Percentiles rank a stretch among this genome's conserved stretches.
These are phyloP conservation scores for Carassius auratus DNA, from an alignment of 2,113 vertebrate species.

Conservation along the genomic window DNA sequence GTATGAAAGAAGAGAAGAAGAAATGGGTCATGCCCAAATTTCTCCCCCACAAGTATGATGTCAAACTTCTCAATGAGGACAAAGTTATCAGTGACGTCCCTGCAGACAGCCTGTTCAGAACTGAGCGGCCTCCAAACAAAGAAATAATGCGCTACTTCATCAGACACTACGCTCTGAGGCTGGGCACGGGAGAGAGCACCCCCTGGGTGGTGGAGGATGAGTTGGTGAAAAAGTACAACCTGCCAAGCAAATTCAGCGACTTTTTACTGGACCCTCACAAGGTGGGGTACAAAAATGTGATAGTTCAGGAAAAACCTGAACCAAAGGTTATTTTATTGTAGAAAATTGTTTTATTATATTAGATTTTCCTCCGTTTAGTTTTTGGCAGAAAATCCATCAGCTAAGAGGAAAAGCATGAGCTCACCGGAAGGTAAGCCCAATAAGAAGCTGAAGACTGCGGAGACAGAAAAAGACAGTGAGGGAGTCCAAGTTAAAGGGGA, in stretches of 20 bases:
- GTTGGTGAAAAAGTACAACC: slow-evolving; percentile 90
- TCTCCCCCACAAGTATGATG: slow-evolving; percentile 94
- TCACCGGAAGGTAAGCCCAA: slow-evolving; percentile 85
- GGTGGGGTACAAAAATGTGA: slow-evolving; percentile 70
- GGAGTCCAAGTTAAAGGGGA: slow-evolving; percentile 68
- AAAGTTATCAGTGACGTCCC: slow-evolving; percentile 97
- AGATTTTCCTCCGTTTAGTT: slow-evolving; percentile 76
- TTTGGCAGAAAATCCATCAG: slow-evolving; percentile 89
- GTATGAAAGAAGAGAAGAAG: slow-evolving; percentile 92
- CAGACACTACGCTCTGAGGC: slow-evolving; percentile 87
- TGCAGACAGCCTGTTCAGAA: slow-evolving; percentile 86
- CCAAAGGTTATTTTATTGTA: background rate
- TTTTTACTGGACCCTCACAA: slow-evolving; percentile 96
- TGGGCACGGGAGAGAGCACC: slow-evolving; percentile 90
- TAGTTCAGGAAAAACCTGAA: background rate
- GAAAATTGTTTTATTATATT: background rate
- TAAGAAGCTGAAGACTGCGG: slow-evolving; percentile 82
- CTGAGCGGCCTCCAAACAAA: slow-evolving; percentile 96
- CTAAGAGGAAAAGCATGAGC: slow-evolving; percentile 85
- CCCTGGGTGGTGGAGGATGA: slow-evolving; percentile 98
- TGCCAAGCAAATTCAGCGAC: slow-evolving; percentile 97
- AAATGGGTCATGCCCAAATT: slow-evolving; percentile 97
- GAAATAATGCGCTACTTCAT: slow-evolving; percentile 98
- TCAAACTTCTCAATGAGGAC: slow-evolving; percentile 92
- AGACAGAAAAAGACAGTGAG: slow-evolving; percentile 68